Base-by-base conservation (phyloP, 2,113 vertebrate species). In the Mirounga angustirostris region DNA sequence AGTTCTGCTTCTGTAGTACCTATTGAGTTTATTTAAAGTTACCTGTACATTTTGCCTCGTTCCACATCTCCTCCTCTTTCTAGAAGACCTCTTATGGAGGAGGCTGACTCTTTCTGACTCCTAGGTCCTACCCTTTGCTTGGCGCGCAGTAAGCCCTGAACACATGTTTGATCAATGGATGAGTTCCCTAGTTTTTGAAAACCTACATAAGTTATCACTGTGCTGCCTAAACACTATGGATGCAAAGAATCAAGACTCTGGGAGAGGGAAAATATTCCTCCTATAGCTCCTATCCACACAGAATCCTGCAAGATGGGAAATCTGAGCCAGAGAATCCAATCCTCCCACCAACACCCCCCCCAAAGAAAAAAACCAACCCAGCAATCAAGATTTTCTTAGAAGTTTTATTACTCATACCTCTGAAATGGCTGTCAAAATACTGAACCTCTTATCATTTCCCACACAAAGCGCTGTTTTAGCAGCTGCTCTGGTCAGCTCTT, bases 401-500 rank as follows among this genome's bases (percentile, higher is more conserved):
- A 97, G 87, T 67, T 83, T 33, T 73, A 88, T 94, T 95, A 71
- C 73, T 97, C 95, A 43, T 9, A 30, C 36, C 65, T 71, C 92
- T 86, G 91, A 92, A 94, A 52, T 4, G 2, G 61, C 54, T 97
- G 97, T 98, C 98, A 97, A 94, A 93, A 95, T 40, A 96, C 90
- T 56, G 92, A 92, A 36, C n/a, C 56, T 69, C 59, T 83, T 36
- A 33, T 83, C 65, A 65, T 50, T 89, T 86, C 95, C 97, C 89
- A 94, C 97, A 97, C 93, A 91, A 84, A 97, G 92, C 13, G 0
- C 73, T 95, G 95, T 76, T 90, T 71, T 24, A 94, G 94, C 97
- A 98, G 97, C 97, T 97, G 94, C 43, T 89, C 85, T 19, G 84
- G 69, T 40, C 95, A 92, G 88, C 97, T 95, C 91, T 97, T 97